Percentiles rank a stretch among this genome's conserved stretches.
These are phyloP conservation scores for Anhinga rufa DNA, from an alignment of 2,113 vertebrate species.

Conservation along the genomic window DNA sequence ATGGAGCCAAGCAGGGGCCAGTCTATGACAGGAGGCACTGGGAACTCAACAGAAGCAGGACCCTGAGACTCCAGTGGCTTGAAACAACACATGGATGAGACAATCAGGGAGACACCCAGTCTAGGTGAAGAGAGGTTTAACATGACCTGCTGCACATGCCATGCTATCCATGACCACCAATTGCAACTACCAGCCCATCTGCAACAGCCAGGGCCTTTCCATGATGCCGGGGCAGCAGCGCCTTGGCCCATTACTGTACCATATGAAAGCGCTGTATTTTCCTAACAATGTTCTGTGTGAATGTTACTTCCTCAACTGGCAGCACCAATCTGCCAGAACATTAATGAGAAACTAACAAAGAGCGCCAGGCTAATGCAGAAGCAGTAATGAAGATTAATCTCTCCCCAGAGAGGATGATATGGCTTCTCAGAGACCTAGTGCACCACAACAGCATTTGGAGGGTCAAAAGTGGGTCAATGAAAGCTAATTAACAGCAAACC, in stretches of 20 bases:
- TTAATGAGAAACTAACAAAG: constrained; percentile 1
- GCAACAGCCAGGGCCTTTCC: background rate
- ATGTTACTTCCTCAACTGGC: background rate
- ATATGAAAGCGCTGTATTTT: background rate
- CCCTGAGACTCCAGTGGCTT: background rate
- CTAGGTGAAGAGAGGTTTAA: background rate
- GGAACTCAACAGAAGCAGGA: background rate
- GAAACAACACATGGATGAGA: background rate
- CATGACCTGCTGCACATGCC: background rate
- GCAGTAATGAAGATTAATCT: constrained; percentile 37
- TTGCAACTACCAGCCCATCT: background rate
- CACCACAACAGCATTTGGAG: background rate
- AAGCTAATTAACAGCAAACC: constrained; percentile 42
- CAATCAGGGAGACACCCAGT: background rate
- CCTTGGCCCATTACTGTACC: background rate
- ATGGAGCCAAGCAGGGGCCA: background rate
- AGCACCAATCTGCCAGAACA: background rate
- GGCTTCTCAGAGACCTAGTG: background rate
- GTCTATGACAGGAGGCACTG: accelerated
- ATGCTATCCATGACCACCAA: background rate
- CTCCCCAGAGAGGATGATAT: constrained; percentile 5
- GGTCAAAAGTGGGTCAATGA: constrained; percentile 41
- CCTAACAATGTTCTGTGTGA: background rate
- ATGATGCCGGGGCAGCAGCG: background rate
- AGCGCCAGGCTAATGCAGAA: background rate